Percentiles rank a stretch among this genome's conserved stretches.
These are phyloP conservation scores for Nudaria mundana DNA, from an alignment of 2,888 invertebrate species.

Conservation along the genomic window DNA sequence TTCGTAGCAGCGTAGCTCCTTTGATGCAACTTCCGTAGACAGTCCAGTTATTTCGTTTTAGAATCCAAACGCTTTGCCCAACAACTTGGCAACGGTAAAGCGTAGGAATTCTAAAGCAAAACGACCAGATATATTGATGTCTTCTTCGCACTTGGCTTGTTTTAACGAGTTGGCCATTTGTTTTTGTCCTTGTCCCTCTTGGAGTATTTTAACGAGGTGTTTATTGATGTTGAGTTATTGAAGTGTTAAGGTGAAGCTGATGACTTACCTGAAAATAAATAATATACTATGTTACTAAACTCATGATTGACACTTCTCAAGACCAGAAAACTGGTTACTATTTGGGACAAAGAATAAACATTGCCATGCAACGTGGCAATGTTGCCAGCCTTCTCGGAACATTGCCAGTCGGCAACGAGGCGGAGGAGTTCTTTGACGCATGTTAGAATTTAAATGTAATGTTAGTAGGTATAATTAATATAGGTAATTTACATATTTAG, in stretches of 20 bases:
- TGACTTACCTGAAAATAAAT: constrained; percentile 6
- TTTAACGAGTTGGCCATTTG: constrained; percentile 3
- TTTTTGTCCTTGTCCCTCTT: constrained; percentile 14
- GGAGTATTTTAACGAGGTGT: constrained; percentile 2
- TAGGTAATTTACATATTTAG: too few species aligned
- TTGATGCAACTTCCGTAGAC: constrained; percentile 29
- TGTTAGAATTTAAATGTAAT: too few species aligned
- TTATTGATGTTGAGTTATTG: constrained; percentile 5
- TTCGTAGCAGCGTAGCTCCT: constrained; percentile 19
- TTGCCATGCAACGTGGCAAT: too few species aligned
- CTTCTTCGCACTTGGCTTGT: constrained; percentile 15
- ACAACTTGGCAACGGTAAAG: constrained; percentile 90
- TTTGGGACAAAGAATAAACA: too few species aligned
- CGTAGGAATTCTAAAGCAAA: constrained; percentile 97
- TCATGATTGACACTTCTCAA: too few species aligned
- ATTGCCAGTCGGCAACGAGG: too few species aligned
- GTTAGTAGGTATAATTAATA: too few species aligned
- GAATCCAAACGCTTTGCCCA: constrained; percentile 98
- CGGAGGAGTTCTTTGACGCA: too few species aligned
- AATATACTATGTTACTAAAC: neutral
- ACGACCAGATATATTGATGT: constrained; percentile 43
- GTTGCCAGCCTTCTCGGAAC: too few species aligned
- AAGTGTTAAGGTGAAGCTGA: neutral
- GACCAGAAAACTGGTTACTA: too few species aligned
- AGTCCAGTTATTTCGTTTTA: constrained; percentile 86